phyloP scores from a whole-genome alignment of 2,113 vertebrate genomes.

The Dicerorhinus sumatrensis region DNA sequence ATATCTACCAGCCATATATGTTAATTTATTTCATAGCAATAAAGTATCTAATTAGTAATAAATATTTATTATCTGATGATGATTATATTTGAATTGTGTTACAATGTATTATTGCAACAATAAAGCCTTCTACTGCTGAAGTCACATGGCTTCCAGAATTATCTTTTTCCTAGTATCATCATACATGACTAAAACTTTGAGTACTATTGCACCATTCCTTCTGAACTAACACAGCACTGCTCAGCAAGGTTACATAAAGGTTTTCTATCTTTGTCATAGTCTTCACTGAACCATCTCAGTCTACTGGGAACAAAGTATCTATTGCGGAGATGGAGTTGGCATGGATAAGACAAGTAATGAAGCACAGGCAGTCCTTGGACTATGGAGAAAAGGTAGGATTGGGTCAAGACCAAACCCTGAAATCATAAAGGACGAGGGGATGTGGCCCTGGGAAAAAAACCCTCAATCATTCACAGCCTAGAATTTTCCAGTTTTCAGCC shows the following conservation, averaged over 20 bases:
- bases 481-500: neutral
- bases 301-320: neutral
- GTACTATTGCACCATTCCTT: fast-evolving
- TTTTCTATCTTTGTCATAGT: neutral
- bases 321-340: neutral
- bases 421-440: neutral
- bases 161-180: neutral
- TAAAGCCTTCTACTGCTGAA: neutral
- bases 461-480: neutral
- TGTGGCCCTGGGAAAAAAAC: neutral
- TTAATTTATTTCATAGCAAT: neutral
- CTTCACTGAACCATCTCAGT: neutral
- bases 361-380: neutral
- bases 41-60: neutral
- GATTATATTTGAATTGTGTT: neutral
- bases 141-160: neutral
- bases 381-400: neutral
- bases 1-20: neutral
- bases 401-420: neutral
- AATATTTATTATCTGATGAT: neutral
- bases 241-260: neutral
- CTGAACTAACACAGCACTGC: neutral
- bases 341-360: neutral
- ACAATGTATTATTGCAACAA: neutral
- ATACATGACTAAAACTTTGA: neutral